A percentile compares a stretch with the other conserved stretches of the same genome.
phyloP scores from a whole-genome alignment of 2,888 invertebrate genomes.

The Suillia variegata region DNA sequence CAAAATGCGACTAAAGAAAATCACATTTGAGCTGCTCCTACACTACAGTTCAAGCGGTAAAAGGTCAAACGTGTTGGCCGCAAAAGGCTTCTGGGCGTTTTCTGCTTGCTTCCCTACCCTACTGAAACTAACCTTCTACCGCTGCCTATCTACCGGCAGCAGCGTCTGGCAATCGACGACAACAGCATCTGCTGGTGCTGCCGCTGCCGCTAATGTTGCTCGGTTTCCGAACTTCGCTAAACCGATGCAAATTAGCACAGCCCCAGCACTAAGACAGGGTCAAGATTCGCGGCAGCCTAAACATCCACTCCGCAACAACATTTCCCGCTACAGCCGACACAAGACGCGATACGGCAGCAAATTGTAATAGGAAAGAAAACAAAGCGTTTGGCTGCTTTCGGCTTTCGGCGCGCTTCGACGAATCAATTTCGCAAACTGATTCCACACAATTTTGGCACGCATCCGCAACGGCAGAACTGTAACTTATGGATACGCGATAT shows the following conservation, averaged over 20 bases:
- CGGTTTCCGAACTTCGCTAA: too few species aligned
- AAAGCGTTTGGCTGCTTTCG: too few species aligned
- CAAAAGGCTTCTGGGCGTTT: conserved; percentile 33
- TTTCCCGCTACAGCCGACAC: too few species aligned
- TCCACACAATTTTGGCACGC: conserved; percentile 8
- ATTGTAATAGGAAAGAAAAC: conserved; percentile 1
- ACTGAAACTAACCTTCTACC: conserved; percentile 7
- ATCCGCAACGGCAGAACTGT: background rate
- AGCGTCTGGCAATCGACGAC: too few species aligned
- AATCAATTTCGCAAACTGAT: conserved; percentile 9
- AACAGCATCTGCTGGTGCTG: too few species aligned
- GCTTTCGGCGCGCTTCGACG: background rate
- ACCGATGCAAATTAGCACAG: conserved; percentile 6
- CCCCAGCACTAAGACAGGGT: too few species aligned
- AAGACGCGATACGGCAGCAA: too few species aligned
- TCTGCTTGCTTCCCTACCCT: background rate
- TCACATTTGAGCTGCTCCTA: background rate
- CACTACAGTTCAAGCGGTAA: background rate
- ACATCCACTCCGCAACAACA: background rate
- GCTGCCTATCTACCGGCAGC: too few species aligned
- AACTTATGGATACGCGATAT: background rate
- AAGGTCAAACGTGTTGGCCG: background rate
- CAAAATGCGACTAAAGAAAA: conserved; percentile 11
- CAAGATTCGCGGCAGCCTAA: background rate
- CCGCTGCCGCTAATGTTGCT: background rate